A percentile compares a stretch with the other conserved stretches of the same genome.
phyloP scores from a whole-genome alignment of 2,888 invertebrate species.

The Drosophila vallismaia region DNA sequence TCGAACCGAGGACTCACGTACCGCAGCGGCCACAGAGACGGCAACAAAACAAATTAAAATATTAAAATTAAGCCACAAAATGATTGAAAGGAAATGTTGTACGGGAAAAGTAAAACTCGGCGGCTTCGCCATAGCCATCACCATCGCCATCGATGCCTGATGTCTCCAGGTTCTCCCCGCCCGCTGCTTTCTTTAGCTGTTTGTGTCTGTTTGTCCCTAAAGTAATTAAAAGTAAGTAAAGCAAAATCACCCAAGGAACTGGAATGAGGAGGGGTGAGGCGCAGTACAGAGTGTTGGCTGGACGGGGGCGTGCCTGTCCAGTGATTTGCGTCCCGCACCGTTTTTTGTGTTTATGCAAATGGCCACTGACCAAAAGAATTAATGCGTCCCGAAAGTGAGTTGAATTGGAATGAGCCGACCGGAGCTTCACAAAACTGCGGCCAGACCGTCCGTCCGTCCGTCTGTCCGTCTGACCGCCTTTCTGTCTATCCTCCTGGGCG shows the following conservation, averaged over 20 bases:
- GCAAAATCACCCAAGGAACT: slow-evolving; percentile 39
- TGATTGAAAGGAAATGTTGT: slow-evolving; percentile 76
- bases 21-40: slow-evolving; percentile 30
- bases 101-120: slow-evolving; percentile 39
- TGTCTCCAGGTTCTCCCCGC: slow-evolving; percentile 13
- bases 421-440: slow-evolving; percentile 6
- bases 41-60: slow-evolving; percentile 76
- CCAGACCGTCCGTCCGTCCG: not conserved
- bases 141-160: slow-evolving; percentile 50
- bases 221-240: slow-evolving; percentile 79
- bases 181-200: slow-evolving; percentile 30
- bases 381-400: slow-evolving; percentile 62
- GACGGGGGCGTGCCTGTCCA: slow-evolving; percentile 29
- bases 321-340: slow-evolving; percentile 50
- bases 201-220: slow-evolving; percentile 66
- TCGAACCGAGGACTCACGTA: slow-evolving; percentile 34
- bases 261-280: not conserved
- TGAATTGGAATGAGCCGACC: slow-evolving; percentile 61
- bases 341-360: slow-evolving; percentile 62
- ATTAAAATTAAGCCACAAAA: slow-evolving; percentile 80
- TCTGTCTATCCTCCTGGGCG: slow-evolving; percentile 14
- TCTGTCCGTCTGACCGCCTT: slow-evolving; percentile 11
- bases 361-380: slow-evolving; percentile 66
- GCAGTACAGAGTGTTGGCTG: not conserved
- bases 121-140: slow-evolving; percentile 16